These are phyloP conservation scores for Rhadinocentrus ornatus DNA, from an alignment of 2,797 vertebrate species.

Conservation along the genomic window DNA sequence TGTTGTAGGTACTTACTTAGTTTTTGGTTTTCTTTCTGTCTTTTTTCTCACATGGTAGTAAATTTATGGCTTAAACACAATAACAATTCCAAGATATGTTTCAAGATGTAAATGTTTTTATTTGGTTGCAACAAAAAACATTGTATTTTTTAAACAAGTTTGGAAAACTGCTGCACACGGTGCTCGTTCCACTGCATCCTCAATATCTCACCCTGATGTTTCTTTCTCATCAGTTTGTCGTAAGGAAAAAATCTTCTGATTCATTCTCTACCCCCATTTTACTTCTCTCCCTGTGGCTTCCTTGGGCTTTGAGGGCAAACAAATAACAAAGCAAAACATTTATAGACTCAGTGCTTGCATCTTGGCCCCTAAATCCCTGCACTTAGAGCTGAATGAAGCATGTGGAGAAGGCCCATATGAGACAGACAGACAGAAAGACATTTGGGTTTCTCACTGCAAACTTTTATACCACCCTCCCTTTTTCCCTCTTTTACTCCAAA, in stretches of 20 bases:
- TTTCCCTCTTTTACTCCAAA: slow-evolving; percentile 73
- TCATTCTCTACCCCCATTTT: slow-evolving; percentile 57
- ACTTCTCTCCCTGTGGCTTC: slow-evolving; percentile 67
- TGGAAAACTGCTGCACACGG: slow-evolving; percentile 32
- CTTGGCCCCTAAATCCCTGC: slow-evolving; percentile 68
- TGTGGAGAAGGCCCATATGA: slow-evolving; percentile 71
- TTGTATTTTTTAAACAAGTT: slow-evolving; percentile 38
- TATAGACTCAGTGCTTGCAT: slow-evolving; percentile 74
- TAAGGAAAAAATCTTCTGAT: slow-evolving; percentile 41
- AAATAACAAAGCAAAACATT: slow-evolving; percentile 82
- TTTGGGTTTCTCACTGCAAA: slow-evolving; percentile 75
- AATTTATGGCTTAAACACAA: slow-evolving; percentile 9
- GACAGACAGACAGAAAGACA: slow-evolving; percentile 63
- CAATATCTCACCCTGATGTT: slow-evolving; percentile 50
- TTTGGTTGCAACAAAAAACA: slow-evolving; percentile 35
- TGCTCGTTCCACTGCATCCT: slow-evolving; percentile 46
- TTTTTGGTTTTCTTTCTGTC: slow-evolving; percentile 22
- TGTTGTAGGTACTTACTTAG: slow-evolving; percentile 11
- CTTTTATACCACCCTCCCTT: slow-evolving; percentile 78
- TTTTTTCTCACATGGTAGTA: slow-evolving; percentile 13
- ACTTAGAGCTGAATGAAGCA: slow-evolving; percentile 74
- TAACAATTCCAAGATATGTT: slow-evolving; percentile 8
- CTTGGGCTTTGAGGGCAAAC: slow-evolving; percentile 74
- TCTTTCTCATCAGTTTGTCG: slow-evolving; percentile 44
- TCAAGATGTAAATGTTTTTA: slow-evolving; percentile 15